phyloP scores from a whole-genome alignment of 2,797 vertebrate species.

The Eptatretus atami region DNA sequence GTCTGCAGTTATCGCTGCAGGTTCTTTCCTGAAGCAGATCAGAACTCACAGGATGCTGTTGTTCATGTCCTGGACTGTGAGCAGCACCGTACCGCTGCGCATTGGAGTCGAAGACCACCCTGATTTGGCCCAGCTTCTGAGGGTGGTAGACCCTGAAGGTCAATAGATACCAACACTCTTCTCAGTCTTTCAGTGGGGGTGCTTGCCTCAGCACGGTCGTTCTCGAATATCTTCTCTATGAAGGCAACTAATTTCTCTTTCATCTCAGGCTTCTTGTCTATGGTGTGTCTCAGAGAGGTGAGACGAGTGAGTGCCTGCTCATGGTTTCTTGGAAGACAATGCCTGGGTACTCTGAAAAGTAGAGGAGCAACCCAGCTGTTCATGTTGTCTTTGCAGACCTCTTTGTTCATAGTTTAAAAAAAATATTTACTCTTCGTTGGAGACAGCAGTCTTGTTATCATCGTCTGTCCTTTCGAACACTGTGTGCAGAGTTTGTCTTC shows the following conservation, averaged over 20 bases:
- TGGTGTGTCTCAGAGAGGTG: no score
- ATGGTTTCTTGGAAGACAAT: neutral
- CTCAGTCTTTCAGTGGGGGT: conserved; percentile 9
- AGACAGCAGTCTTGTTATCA: conserved; percentile 5
- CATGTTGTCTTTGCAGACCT: neutral
- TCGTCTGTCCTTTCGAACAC: neutral
- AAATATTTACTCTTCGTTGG: neutral
- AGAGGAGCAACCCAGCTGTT: conserved; percentile 3
- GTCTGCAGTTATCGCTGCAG: no score
- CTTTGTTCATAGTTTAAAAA: neutral
- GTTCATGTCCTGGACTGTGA: no score
- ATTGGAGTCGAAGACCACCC: conserved; percentile 1
- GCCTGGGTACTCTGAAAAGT: neutral
- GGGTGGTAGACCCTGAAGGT: conserved; percentile 2
- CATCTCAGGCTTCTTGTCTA: no score
- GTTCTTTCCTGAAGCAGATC: no score
- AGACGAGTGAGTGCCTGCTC: neutral
- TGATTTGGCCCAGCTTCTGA: conserved; percentile 9
- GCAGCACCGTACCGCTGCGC: no score
- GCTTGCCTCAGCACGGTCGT: conserved; percentile 3
- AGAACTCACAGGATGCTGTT: no score
- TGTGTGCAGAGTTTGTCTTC: no score
- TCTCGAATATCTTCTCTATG: conserved; percentile 7
- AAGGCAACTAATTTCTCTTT: neutral
- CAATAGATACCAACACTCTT: conserved; percentile 8